Evolutionary conservation across 2,113 vertebrate genomes (phyloP), one percentile per base, ranked within the genome.

Genomic region (Hypomesus transpacificus): DNA sequence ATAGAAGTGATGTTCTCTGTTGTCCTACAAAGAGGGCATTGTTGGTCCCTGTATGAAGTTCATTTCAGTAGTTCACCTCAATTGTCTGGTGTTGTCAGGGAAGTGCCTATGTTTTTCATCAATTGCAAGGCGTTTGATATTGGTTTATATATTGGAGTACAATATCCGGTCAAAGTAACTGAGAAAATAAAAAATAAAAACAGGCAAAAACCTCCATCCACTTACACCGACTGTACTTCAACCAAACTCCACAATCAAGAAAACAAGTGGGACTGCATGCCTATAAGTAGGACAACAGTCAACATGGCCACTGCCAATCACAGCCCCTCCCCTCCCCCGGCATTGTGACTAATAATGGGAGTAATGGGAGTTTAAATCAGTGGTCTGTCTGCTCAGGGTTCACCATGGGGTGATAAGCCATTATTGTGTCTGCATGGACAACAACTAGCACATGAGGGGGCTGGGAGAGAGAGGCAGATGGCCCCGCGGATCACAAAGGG

Each of bases 351-450:
- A n/a, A n/a, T n/a, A n/a, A n/a, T n/a, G n/a, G n/a, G n/a, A 64
- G 75, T 86, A 87, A 89, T 89, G 83, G 81, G 80, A 85, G 81
- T 89, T 91, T 90, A 89, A 91, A 91, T 86, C 85, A 90, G 87
- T 85, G 82, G 68, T 68, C 74, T 22, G 75, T 71, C 76, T 81
- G 79, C 77, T 74, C 68, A 6, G 63, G 77, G 75, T 85, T 90
- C 88, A 90, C 72, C 82, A 73, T 77, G 73, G 85, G 85, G 78
- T 86, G 88, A 87, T 70, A 77, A 74, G 24, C 76, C 72, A 80
- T 88, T 88, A 86, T 86, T 67, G 76, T 71, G 26, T 73, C 53
- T 18, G 59, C 26, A 68, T 18, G 34, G 71, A 76, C 26, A 76
- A 82, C 77, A 56, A 68, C 78, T 82, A 77, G 80, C 76, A 73